phyloP scores from a whole-genome alignment of 2,888 invertebrate genomes.

The Capitulum mitella region DNA sequence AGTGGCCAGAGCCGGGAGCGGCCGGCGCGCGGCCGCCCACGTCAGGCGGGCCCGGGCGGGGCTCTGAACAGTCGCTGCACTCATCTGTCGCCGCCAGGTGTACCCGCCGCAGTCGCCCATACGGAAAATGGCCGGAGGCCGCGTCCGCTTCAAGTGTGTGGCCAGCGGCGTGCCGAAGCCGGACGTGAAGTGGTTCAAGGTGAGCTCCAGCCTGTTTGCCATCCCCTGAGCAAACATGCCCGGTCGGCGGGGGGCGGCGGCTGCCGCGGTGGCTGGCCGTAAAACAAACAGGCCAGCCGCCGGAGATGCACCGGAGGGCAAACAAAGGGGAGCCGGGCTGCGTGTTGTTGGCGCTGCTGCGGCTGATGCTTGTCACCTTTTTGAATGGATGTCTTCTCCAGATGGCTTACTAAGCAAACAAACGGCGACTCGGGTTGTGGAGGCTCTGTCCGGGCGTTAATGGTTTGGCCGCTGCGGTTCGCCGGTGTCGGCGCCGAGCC shows the following conservation, averaged over 20 bases:
- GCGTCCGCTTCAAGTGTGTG: constrained; percentile 23
- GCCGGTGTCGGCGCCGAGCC: too few relatives aligned
- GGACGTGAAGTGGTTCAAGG: constrained; percentile 19
- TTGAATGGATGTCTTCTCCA: constrained; percentile 16
- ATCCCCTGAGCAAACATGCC: background rate
- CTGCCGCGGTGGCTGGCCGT: background rate
- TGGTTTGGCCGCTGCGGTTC: background rate
- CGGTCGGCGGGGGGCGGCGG: background rate
- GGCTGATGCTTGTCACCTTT: background rate
- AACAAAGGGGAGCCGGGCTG: background rate
- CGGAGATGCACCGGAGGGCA: background rate
- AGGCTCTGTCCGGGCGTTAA: background rate
- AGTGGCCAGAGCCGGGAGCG: background rate
- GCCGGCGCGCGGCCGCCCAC: background rate
- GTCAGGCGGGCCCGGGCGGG: background rate
- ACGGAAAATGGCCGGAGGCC: background rate
- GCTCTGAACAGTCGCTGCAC: too few relatives aligned
- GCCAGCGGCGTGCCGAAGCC: constrained; percentile 16
- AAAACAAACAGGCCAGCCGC: background rate
- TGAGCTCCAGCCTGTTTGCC: background rate
- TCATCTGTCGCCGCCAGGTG: background rate
- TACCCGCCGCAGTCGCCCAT: background rate
- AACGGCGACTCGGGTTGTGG: background rate
- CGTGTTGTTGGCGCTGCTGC: background rate
- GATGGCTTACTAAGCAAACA: background rate